phyloP scores from a whole-genome alignment of 1,140 invertebrate species.

The Chlorops oryzae region DNA sequence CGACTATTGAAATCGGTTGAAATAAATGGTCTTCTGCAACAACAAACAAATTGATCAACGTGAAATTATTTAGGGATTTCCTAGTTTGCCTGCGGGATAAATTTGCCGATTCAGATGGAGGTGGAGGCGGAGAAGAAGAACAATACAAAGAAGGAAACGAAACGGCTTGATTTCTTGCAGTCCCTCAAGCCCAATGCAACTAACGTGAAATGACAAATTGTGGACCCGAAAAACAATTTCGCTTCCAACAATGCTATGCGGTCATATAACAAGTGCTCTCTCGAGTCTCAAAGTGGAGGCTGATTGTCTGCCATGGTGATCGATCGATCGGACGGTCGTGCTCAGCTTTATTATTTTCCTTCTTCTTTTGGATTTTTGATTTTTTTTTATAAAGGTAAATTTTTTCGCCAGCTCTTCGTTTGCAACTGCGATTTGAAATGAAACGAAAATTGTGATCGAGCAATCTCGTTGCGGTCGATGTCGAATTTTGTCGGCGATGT shows the following conservation, averaged over 20 bases:
- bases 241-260: no score
- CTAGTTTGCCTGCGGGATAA: slow-evolving; percentile 32
- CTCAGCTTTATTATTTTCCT: slow-evolving; percentile 5
- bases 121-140: slow-evolving; percentile 30
- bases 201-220: slow-evolving; percentile 42
- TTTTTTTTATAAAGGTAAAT: no score
- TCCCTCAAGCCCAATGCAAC: slow-evolving; percentile 19
- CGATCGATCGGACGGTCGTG: background rate
- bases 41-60: background rate
- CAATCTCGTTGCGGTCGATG: background rate
- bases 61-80: slow-evolving; percentile 36
- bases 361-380: no score
- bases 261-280: no score
- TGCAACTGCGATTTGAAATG: no score
- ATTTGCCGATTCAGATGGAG: slow-evolving; percentile 13
- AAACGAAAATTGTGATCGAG: slow-evolving; percentile 6
- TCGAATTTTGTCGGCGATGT: slow-evolving; percentile 10
- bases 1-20: slow-evolving; percentile 5
- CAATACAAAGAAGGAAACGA: slow-evolving; percentile 3
- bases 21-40: slow-evolving; percentile 7
- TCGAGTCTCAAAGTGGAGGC: no score
- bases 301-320: no score
- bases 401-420: no score
- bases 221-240: no score
- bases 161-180: slow-evolving; percentile 14